These are phyloP conservation scores for Danio jaintianensis DNA, from an alignment of 2,797 vertebrate genomes.

Conservation along the genomic window DNA sequence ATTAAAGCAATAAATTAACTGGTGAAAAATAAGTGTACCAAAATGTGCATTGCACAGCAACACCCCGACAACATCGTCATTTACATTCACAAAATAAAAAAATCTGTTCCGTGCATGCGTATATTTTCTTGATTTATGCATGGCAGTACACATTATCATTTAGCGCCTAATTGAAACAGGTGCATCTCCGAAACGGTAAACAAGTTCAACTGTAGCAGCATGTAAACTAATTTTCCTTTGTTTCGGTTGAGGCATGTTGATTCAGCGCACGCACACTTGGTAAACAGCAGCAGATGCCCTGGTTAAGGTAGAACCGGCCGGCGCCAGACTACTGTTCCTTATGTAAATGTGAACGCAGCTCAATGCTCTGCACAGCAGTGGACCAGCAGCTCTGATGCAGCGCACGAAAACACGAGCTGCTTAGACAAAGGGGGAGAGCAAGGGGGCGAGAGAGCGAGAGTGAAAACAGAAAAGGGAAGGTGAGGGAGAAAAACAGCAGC, in stretches of 20 bases:
- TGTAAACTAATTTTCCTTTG: slow-evolving; percentile 23
- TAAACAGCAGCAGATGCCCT: slow-evolving; percentile 52
- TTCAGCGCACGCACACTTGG: slow-evolving; percentile 23
- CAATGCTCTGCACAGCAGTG: slow-evolving; percentile 49
- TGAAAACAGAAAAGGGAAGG: slow-evolving; percentile 50
- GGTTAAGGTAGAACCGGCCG: slow-evolving; percentile 37
- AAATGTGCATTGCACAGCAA: background rate
- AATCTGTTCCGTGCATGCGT: background rate
- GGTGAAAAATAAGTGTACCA: no score
- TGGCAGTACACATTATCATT: background rate
- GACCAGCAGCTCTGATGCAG: slow-evolving; percentile 65
- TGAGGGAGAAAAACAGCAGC: slow-evolving; percentile 52
- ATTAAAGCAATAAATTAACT: no score
- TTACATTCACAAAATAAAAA: background rate
- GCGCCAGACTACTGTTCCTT: slow-evolving; percentile 42
- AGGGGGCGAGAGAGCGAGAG: slow-evolving; percentile 42
- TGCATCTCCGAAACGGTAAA: background rate
- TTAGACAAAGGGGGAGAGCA: slow-evolving; percentile 71
- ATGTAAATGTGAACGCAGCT: slow-evolving; percentile 42
- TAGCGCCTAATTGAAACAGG: background rate
- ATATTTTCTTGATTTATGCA: background rate
- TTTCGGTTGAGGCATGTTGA: background rate
- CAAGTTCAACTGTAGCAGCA: background rate
- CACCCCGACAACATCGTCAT: background rate
- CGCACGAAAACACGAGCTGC: slow-evolving; percentile 62